Evolutionary conservation across 2,113 vertebrate species (phyloP), one percentile per base, ranked within the genome.

Genomic region (Melanocharis versteri): DNA sequence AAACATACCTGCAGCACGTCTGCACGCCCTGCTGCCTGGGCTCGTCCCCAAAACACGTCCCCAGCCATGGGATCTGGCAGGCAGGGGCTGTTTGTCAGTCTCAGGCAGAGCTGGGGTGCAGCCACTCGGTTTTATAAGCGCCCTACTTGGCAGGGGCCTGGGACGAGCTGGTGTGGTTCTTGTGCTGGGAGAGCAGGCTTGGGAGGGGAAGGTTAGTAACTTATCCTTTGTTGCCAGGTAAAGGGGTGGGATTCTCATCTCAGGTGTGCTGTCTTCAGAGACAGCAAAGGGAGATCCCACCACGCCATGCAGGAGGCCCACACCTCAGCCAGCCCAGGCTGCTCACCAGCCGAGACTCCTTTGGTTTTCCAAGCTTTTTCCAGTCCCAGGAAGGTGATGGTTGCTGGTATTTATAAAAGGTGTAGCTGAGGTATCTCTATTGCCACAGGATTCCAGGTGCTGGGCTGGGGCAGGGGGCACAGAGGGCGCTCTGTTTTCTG

Each of bases 381-480:
- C 28, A 72, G 33, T 15, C 33, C 1, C 0, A 0, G 12, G 54
- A 69, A 61, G n/a, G 3, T 12, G 30, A 57, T 60, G 4, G 9
- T n/a, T 53, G 83, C 40, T 0, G 8, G 3, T 85, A 15, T 72
- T 60, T 64, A 24, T 42, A 33, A 42, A 50, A 79, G 51, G 4
- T 2, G 1, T 33, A 47, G 35, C 45, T 61, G 83, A 48, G 40
- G 28, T 14, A 23, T 35, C 47, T 0, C 0, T 56, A 15, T 48
- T 1, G 0, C 35, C 31, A 7, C 9, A 3, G 0, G 3, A 9
- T 40, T 44, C 51, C 85, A 31, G 57, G 1, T 2, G 44, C 20
- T 5, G 50, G 30, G 44, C 17, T 77, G 81, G 54, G 37, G 18
- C 37, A 39, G 54, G 26, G 58, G 28, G 13, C 51, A 69, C 1